A percentile compares a stretch with the other conserved stretches of the same genome.
Evolutionary conservation across 2,113 vertebrate species (phyloP).

Genomic region (Calypte anna): DNA sequence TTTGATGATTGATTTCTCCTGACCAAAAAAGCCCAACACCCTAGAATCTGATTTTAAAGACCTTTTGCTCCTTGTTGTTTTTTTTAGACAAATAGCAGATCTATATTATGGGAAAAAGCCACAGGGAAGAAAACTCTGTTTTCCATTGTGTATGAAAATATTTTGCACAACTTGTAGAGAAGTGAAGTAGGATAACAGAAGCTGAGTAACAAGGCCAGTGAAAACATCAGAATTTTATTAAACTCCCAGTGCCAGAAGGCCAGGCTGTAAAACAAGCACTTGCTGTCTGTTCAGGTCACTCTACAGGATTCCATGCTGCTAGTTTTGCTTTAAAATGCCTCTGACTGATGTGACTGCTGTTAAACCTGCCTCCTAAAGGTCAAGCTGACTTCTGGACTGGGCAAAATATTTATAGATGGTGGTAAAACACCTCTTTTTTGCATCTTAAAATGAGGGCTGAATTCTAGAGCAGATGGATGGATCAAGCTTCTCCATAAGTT

Average conservation of each 20-base stretch:
- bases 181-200: not conserved
- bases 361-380: not conserved
- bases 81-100: not conserved
- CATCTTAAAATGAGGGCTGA: not conserved
- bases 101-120: not conserved
- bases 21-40: not conserved
- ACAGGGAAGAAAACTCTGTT: not conserved
- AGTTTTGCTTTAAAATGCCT: constrained; percentile 13
- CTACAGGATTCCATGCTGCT: not conserved
- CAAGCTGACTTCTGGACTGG: not conserved
- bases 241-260: not conserved
- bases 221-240: constrained; percentile 17
- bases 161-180: not conserved
- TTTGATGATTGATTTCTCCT: not conserved
- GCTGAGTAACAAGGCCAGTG: not conserved
- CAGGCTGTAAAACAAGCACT: not conserved
- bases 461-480: not conserved
- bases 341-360: not conserved
- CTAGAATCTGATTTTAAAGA: not conserved
- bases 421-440: not conserved
- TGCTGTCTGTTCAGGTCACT: not conserved
- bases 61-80: not conserved
- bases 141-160: not conserved
- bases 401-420: not conserved
- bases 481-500: not conserved